phyloP scores from a whole-genome alignment of 2,113 vertebrate genomes.

The Gobius niger region DNA sequence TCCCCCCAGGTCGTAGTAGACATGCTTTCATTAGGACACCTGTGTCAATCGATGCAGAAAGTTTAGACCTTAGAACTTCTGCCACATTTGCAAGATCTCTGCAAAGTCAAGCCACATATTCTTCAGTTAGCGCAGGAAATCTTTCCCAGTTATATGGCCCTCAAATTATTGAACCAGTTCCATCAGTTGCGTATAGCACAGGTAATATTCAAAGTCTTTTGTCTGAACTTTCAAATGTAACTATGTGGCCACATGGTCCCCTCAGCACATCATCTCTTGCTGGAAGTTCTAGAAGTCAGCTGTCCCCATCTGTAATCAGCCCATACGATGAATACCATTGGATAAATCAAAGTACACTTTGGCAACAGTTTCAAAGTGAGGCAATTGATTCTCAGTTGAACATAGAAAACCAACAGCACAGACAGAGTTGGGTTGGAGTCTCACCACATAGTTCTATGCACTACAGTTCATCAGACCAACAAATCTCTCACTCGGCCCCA shows the following conservation, averaged over 20 bases:
- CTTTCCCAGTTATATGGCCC: slow-evolving; percentile 57
- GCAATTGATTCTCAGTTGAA: slow-evolving; percentile 48
- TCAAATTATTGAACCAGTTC: slow-evolving; percentile 34
- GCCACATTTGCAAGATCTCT: slow-evolving; percentile 68
- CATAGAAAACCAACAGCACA: slow-evolving; percentile 39
- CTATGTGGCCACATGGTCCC: slow-evolving; percentile 37
- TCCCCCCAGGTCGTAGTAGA: slow-evolving; percentile 41
- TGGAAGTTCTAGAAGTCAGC: slow-evolving; percentile 33
- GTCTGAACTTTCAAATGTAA: slow-evolving; percentile 25
- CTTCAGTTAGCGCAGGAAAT: slow-evolving; percentile 64
- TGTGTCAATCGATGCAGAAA: slow-evolving; percentile 54
- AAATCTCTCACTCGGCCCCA: slow-evolving; percentile 22
- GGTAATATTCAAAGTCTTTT: slow-evolving; percentile 58
- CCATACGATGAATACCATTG: slow-evolving; percentile 71
- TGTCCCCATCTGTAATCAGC: slow-evolving; percentile 50
- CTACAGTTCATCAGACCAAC: slow-evolving; percentile 43
- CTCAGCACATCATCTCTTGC: slow-evolving; percentile 54
- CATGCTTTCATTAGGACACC: slow-evolving; percentile 47
- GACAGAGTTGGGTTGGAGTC: slow-evolving; percentile 30
- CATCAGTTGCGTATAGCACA: slow-evolving; percentile 56
- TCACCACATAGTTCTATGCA: slow-evolving; percentile 30
- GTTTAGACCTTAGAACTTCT: slow-evolving; percentile 75
- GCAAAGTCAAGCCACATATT: slow-evolving; percentile 51
- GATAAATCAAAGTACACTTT: slow-evolving; percentile 72
- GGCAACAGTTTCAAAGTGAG: slow-evolving; percentile 73